phyloP scores from a whole-genome alignment of 2,888 invertebrate species.

The Asteroscopus sphinx region DNA sequence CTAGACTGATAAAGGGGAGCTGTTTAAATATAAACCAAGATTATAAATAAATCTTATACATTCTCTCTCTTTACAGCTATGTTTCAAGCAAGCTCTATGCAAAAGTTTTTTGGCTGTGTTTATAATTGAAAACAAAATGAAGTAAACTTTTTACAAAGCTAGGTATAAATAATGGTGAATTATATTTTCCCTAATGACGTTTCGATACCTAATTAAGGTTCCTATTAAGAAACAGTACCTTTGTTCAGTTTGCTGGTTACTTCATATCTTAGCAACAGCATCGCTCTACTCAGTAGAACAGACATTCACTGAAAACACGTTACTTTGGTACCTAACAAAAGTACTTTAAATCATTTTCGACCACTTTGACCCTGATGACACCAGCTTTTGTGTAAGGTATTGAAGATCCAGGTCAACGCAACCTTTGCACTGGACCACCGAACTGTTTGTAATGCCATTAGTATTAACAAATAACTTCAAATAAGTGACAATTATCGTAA shows the following conservation, averaged over 20 bases:
- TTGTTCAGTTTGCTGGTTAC: neutral
- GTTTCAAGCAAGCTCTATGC: too few species aligned
- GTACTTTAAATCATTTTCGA: slow-evolving; percentile 2
- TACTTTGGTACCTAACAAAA: slow-evolving; percentile 12
- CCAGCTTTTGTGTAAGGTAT: slow-evolving; percentile 9
- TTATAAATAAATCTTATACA: too few species aligned
- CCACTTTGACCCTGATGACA: slow-evolving; percentile 30
- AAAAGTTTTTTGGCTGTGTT: too few species aligned
- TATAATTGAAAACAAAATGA: too few species aligned
- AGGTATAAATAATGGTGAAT: too few species aligned
- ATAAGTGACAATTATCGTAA: slow-evolving; percentile 18
- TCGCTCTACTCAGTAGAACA: neutral
- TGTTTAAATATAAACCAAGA: too few species aligned
- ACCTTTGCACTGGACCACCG: slow-evolving; percentile 5
- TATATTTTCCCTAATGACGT: too few species aligned
- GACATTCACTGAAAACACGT: slow-evolving; percentile 7
- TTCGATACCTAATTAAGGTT: slow-evolving; percentile 16
- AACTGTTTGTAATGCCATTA: slow-evolving; percentile 27
- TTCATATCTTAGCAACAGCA: slow-evolving; percentile 1
- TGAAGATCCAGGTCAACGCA: slow-evolving; percentile 23
- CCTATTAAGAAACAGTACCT: slow-evolving; percentile 20
- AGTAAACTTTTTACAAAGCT: too few species aligned
- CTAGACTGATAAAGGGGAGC: too few species aligned
- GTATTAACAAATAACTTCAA: slow-evolving; percentile 26
- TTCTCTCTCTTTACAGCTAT: too few species aligned